These are phyloP conservation scores for Drosophila nannoptera DNA, from an alignment of 1,140 invertebrate species.

Conservation along the genomic window DNA sequence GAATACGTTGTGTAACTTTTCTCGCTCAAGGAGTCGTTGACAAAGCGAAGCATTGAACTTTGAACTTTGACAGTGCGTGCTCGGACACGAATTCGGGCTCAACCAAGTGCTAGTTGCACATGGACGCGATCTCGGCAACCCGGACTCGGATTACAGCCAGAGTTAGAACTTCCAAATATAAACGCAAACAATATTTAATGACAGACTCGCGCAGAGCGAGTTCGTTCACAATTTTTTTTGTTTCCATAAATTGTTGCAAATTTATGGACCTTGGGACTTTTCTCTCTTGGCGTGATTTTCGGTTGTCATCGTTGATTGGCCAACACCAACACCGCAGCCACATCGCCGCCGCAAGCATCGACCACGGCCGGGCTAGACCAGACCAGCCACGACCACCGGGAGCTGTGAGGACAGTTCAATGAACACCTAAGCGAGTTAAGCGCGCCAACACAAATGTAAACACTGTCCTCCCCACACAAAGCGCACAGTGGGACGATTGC, in stretches of 20 bases:
- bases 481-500: slow-evolving; percentile 13
- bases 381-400: slow-evolving; percentile 12
- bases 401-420: slow-evolving; percentile 52
- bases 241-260: background rate
- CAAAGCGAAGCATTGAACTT: slow-evolving; percentile 63
- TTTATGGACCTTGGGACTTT: slow-evolving; percentile 6
- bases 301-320: slow-evolving; percentile 54
- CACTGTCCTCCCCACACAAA: slow-evolving; percentile 12
- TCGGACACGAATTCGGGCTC: background rate
- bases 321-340: slow-evolving; percentile 39
- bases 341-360: slow-evolving; percentile 1
- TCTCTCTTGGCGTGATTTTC: slow-evolving; percentile 22
- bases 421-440: slow-evolving; percentile 62
- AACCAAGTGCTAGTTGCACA: no score
- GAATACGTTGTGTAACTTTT: slow-evolving; percentile 62
- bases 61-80: slow-evolving; percentile 50
- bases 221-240: background rate
- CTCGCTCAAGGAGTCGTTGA: slow-evolving; percentile 53
- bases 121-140: background rate
- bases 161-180: background rate
- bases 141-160: slow-evolving; percentile 1
- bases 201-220: background rate
- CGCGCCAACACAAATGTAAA: slow-evolving; percentile 54
- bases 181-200: slow-evolving; percentile 14
- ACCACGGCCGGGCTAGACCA: slow-evolving; percentile 8